Conservation (phyloP, 2,113 vertebrate species). For the Antidorcas marsupialis region DNA sequence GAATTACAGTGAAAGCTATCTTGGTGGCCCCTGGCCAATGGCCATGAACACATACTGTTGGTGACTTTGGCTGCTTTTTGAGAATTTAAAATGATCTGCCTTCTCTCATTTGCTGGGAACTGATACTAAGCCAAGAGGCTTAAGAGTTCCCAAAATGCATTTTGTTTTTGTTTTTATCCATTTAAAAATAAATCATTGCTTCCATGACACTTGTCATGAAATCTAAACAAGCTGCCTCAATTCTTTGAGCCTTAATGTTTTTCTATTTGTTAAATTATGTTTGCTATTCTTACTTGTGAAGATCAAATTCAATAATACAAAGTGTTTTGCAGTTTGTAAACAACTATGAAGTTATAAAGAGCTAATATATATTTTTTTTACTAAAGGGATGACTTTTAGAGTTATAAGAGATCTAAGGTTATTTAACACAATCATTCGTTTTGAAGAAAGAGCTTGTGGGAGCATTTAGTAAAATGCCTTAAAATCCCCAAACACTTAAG, state of each 20-base stretch:
- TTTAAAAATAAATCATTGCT: slow-evolving; percentile 30
- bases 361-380: neutral
- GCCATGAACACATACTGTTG: neutral
- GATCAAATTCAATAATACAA: neutral
- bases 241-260: neutral
- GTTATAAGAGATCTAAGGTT: neutral
- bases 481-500: neutral
- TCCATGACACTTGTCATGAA: neutral
- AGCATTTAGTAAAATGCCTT: neutral
- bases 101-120: neutral
- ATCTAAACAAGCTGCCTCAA: neutral
- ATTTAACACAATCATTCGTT: neutral
- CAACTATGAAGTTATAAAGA: neutral
- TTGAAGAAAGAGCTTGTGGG: neutral
- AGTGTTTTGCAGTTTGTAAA: neutral
- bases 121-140: slow-evolving; percentile 11
- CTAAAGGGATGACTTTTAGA: neutral
- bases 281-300: neutral
- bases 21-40: neutral
- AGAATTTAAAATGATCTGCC: slow-evolving; percentile 14
- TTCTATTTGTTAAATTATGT: neutral
- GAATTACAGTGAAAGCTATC: neutral
- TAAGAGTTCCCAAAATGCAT: neutral
- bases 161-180: slow-evolving; percentile 5
- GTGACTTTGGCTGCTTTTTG: neutral